Base-by-base conservation (phyloP, 30 jellyfish, hydroid and myxozoan genomes). In the Aurelia coerulea region DNA sequence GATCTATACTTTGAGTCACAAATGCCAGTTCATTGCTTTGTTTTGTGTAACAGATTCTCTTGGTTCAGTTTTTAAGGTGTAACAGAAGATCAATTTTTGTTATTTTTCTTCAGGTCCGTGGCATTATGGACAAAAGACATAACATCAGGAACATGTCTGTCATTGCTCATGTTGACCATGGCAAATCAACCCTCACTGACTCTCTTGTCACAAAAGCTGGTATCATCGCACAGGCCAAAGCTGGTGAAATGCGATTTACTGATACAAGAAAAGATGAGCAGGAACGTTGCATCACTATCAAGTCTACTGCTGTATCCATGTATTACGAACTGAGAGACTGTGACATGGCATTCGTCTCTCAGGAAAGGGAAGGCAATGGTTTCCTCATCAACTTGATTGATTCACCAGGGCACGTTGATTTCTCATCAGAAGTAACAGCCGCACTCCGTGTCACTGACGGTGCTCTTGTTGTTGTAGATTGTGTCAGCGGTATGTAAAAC, bases 391-490 rank as follows among this genome's bases (percentile, higher is more conserved):
- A 96, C 83, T 78, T 96, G 94, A 96, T 96, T 77, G 99, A 96
- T 72, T 86, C 97, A 33, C 99, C 99, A 1, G 99, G 99, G 70
- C 99, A 96, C 83, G 99, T 96, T 81, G 99, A 96, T 73, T 96
- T 96, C 84, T 96, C 99, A 42, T 96, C 99, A 23, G 99, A 96
- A 83, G 99, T 96, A 1, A 96, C 99, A 33, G 99, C 99, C 42
- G 99, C 99, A 60, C 96, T 96, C 19, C 98, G 99, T 76, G 99
- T 96, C 69, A 96, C 99, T 8, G 99, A 96, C 86, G 99, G 99
- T 53, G 99, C 99, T n/a, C 97, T 96, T 68, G 99, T 96, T 84
- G 99, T 96, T 52, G 99, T 96, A 3, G 99, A 96, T 84, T 96
- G 99, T 90, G 97, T 96, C 85, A 92, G 99, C 76, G 99, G 99